phyloP scores from a whole-genome alignment of 1,140 invertebrate species.

The Drosophila pachea region DNA sequence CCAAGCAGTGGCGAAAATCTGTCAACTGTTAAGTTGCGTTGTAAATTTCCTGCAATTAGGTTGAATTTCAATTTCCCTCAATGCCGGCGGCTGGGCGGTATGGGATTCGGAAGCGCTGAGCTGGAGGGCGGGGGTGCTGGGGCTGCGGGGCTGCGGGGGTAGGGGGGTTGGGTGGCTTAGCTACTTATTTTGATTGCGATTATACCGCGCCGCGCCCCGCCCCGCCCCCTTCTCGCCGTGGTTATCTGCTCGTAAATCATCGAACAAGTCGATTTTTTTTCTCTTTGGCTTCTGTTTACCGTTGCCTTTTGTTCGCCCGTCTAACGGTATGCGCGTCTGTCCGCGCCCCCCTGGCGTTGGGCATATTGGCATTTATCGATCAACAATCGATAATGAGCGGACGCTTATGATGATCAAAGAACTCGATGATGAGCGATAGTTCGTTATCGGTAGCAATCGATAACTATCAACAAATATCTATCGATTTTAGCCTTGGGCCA shows the following conservation, averaged over 20 bases:
- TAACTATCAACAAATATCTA: background rate
- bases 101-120: background rate
- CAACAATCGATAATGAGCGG: background rate
- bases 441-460: no score
- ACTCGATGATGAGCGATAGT: no score
- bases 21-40: constrained; percentile 74
- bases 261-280: constrained; percentile 42
- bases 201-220: constrained; percentile 15
- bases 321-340: background rate
- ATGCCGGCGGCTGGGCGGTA: background rate
- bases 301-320: constrained; percentile 25
- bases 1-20: constrained; percentile 52
- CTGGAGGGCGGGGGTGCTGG: background rate
- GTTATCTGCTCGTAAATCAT: constrained; percentile 29
- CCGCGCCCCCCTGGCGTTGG: background rate
- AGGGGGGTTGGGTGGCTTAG: background rate
- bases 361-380: background rate
- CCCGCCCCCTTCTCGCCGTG: background rate
- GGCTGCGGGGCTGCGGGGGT: no score
- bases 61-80: constrained; percentile 70
- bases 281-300: constrained; percentile 43
- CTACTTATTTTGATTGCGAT: constrained; percentile 71
- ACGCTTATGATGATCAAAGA: no score
- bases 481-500: background rate
- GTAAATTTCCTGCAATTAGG: constrained; percentile 75